These are phyloP conservation scores for Pachyrhynchus sulphureomaculatus DNA, from an alignment of 1,140 invertebrate genomes.

Conservation along the genomic window DNA sequence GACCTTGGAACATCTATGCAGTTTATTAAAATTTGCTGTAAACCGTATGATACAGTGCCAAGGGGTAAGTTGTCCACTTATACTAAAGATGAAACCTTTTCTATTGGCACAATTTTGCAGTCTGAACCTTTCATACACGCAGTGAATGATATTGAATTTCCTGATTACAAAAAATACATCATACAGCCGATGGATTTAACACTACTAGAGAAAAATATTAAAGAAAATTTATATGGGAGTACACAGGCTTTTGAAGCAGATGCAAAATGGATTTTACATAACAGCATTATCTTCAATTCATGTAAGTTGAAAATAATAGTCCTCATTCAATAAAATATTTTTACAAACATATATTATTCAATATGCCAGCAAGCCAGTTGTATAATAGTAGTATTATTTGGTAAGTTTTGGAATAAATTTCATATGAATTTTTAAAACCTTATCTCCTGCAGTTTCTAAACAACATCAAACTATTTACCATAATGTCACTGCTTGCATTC, in stretches of 20 bases:
- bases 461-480: no score
- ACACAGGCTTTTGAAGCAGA: conserved; percentile 87
- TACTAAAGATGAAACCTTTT: neutral
- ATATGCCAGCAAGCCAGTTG: no score
- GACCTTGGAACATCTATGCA: conserved; percentile 70
- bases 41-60: conserved; percentile 70
- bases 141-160: conserved; percentile 67
- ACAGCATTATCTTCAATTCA: conserved; percentile 86
- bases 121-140: conserved; percentile 73
- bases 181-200: conserved; percentile 83
- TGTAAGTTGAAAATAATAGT: no score
- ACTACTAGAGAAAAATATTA: conserved; percentile 75
- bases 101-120: conserved; percentile 46
- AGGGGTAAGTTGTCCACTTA: conserved; percentile 60
- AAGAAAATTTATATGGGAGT: conserved; percentile 77
- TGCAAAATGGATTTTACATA: conserved; percentile 90
- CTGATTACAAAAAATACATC: conserved; percentile 77
- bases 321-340: no score
- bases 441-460: no score
- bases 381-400: no score
- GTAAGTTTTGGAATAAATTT: no score
- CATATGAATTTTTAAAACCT: no score
- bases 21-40: conserved; percentile 72
- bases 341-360: no score
- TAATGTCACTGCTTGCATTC: no score